Base-by-base conservation (phyloP, 1,140 invertebrate genomes). In the Gonatopus flavifemur region DNA sequence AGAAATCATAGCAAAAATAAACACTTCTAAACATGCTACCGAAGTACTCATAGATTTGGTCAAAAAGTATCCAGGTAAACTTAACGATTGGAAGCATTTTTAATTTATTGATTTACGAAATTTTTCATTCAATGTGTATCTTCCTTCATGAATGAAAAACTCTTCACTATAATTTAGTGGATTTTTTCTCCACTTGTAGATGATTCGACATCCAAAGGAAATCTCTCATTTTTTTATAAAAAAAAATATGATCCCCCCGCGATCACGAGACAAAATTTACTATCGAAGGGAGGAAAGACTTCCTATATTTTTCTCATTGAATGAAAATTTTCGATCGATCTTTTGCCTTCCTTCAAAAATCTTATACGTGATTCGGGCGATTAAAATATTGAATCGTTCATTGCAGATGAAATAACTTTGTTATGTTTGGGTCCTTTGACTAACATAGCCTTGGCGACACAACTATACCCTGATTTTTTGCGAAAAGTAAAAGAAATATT, bases 371-470 rank as follows among this genome's bases (percentile, higher is more conserved):
- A n/a, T n/a, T n/a, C n/a, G n/a, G n/a, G n/a, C n/a, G n/a, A n/a
- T n/a, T n/a, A n/a, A n/a, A 16, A 52, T 38, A 18, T 50, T n/a
- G n/a, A n/a, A n/a, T n/a, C n/a, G 2, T 40, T 25, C 28, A 25
- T 60, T 55, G 16, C 62, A 66, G 74, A 76, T 42, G 67, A 84
- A 62, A 67, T 87, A 16, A 80, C 76, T 2, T 38, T 92, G 8
- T 73, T 91, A 30, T 82, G 83, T 47, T 58, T 91, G 22, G 90
- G 83, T 1, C 89, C 90, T 0, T 67, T 92, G 22, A 93, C 89
- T 1, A 93, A 93, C 66, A 69, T 90, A 35, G 89, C 89, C 3
- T 58, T 91, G 41, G 82, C 88, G 3, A 79, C 88, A 8, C 82
- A 84, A 59, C 77, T 89, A 50, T 86, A 86, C 61, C 82, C 83